Conservation (phyloP, 1,140 invertebrate species). For the Zaprionus capensis region DNA sequence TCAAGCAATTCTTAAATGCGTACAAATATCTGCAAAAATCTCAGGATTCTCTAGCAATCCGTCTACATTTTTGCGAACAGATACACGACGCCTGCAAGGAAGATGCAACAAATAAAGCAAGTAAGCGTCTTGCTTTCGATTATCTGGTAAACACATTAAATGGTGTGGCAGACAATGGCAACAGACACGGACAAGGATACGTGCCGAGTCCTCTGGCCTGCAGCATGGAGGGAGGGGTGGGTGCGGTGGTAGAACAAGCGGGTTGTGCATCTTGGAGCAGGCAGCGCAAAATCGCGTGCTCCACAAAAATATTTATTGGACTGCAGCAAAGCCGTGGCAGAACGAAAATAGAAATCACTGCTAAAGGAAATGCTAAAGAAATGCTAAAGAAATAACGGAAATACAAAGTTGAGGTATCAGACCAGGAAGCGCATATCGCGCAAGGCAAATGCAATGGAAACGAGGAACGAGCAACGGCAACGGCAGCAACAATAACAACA, state of each 20-base stretch:
- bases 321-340: slow-evolving; percentile 61
- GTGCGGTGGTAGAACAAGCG: background rate
- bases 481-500: slow-evolving; percentile 23
- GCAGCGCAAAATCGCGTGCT: slow-evolving; percentile 60
- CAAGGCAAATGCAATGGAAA: slow-evolving; percentile 56
- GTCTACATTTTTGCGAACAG: background rate
- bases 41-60: background rate
- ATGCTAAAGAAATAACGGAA: slow-evolving; percentile 71
- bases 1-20: background rate
- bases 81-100: slow-evolving; percentile 19
- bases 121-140: slow-evolving; percentile 69
- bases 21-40: slow-evolving; percentile 1
- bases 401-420: slow-evolving; percentile 82
- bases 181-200: slow-evolving; percentile 21
- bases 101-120: slow-evolving; percentile 65
- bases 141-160: slow-evolving; percentile 82
- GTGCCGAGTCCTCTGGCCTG: background rate
- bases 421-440: slow-evolving; percentile 77
- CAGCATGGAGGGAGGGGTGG: background rate
- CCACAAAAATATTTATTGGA: slow-evolving; percentile 76
- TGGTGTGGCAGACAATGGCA: slow-evolving; percentile 73
- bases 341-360: slow-evolving; percentile 73
- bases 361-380: slow-evolving; percentile 51
- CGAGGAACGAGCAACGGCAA: background rate
- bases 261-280: slow-evolving; percentile 6